Percentiles rank a stretch among this genome's conserved stretches.
Conservation (phyloP, 1,140 invertebrate species). For the Neodiprion lecontei region DNA sequence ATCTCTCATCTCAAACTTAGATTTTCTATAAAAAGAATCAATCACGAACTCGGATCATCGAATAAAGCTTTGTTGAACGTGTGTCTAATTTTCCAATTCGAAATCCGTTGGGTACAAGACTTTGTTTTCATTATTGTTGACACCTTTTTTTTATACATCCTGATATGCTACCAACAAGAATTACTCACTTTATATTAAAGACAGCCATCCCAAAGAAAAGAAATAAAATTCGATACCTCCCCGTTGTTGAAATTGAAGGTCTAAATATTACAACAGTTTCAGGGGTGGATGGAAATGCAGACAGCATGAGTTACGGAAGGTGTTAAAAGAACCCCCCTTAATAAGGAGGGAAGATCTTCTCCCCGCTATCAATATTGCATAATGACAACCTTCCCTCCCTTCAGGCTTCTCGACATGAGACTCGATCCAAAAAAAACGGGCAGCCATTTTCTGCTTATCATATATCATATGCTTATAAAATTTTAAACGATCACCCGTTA, state of each 20-base stretch:
- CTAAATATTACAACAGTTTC: neutral
- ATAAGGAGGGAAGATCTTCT: neutral
- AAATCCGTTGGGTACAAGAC: no score
- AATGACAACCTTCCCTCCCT: neutral
- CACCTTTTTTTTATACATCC: neutral
- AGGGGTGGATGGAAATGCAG: neutral
- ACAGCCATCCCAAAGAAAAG: neutral
- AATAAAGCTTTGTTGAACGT: no score
- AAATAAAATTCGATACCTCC: neutral
- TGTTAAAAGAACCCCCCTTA: neutral
- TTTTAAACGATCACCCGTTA: no score
- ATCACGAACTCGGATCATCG: no score
- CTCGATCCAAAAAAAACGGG: no score
- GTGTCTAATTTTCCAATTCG: no score
- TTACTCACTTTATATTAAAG: neutral
- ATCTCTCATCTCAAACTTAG: no score
- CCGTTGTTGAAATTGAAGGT: neutral
- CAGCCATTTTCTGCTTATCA: no score
- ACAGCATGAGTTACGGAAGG: neutral
- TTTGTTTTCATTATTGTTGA: no score
- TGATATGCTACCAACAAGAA: neutral
- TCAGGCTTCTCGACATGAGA: neutral
- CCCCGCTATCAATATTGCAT: conserved; percentile 1
- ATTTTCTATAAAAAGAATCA: no score
- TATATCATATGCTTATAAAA: no score